Conservation (phyloP, 2,113 vertebrate genomes). For the Ailuropoda melanoleuca region DNA sequence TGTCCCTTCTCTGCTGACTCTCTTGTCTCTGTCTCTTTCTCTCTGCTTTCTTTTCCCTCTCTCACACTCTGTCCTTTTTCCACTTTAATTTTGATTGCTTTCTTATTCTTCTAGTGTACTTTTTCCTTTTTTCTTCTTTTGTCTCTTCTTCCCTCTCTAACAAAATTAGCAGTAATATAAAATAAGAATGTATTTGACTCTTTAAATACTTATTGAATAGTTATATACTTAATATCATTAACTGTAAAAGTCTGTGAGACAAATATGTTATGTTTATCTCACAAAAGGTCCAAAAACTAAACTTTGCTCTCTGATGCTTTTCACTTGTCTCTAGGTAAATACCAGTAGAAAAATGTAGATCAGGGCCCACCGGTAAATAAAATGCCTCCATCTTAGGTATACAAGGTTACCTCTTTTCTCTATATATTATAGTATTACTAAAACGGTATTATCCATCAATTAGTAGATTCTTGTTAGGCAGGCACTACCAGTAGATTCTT, state of each 20-base stretch:
- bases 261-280: constrained; percentile 21
- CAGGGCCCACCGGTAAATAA: neutral
- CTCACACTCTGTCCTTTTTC: neutral
- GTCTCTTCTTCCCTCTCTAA: neutral
- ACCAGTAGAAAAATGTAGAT: neutral
- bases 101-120: neutral
- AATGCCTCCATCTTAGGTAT: neutral
- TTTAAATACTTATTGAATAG: neutral
- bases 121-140: constrained; percentile 3
- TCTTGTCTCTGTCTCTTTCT: neutral
- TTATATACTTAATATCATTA: constrained; percentile 19
- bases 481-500: neutral
- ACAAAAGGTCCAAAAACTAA: neutral
- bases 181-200: constrained; percentile 1
- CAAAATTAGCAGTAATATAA: neutral
- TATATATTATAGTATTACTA: neutral
- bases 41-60: neutral
- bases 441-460: neutral
- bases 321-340: neutral
- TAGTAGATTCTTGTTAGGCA: neutral
- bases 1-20: neutral
- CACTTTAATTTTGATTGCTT: neutral
- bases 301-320: neutral
- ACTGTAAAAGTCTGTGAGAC: neutral
- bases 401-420: neutral